These are phyloP conservation scores for Megaceryle maxima DNA, from an alignment of 2,113 vertebrate species.

Conservation along the genomic window DNA sequence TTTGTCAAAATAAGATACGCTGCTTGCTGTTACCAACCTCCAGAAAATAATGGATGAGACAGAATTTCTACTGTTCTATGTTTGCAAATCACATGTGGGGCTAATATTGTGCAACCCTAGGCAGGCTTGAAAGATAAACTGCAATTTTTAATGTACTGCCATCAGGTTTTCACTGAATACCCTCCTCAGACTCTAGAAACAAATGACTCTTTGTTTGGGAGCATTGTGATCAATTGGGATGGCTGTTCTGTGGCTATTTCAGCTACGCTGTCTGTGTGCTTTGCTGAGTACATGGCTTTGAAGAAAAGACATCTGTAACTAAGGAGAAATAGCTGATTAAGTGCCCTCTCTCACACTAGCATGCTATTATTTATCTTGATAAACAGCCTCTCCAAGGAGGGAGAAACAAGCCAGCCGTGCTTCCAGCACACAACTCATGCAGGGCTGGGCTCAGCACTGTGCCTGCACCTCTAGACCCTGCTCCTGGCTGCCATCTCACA, in stretches of 20 bases:
- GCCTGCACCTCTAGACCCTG: neutral
- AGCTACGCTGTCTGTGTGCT: neutral
- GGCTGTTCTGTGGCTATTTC: slow-evolving; percentile 2
- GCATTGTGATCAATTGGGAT: neutral
- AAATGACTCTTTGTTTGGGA: slow-evolving; percentile 18
- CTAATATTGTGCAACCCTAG: neutral
- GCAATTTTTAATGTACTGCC: slow-evolving; percentile 21
- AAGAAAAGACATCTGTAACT: slow-evolving; percentile 41
- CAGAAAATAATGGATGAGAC: neutral
- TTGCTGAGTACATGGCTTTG: slow-evolving; percentile 30
- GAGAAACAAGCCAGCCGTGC: neutral
- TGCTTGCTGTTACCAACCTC: neutral
- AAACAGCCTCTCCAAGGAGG: neutral
- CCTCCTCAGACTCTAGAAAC: neutral
- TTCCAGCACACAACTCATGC: neutral
- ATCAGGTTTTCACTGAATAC: neutral
- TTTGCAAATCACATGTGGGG: neutral
- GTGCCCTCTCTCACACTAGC: slow-evolving; percentile 5
- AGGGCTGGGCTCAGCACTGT: neutral
- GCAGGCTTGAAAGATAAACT: slow-evolving; percentile 5
- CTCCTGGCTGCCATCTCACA: neutral
- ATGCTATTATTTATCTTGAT: slow-evolving; percentile 41
- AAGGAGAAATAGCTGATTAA: slow-evolving; percentile 40
- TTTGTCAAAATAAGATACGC: neutral
- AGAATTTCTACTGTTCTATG: neutral